Evolutionary conservation across 2,888 invertebrate genomes (phyloP), one percentile per base, ranked within the genome.

Genomic region (Catotricha subobsoleta): DNA sequence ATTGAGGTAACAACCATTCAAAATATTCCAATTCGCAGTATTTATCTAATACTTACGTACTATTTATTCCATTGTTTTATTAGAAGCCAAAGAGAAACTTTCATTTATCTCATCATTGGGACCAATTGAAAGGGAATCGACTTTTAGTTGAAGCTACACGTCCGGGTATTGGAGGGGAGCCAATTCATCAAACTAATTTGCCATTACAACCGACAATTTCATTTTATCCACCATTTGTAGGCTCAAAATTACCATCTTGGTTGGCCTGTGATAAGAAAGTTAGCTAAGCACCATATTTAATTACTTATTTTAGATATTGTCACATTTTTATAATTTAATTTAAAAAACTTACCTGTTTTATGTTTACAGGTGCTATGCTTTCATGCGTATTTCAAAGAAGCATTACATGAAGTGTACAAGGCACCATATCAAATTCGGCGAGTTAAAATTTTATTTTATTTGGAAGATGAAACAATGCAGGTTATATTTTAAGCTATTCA

Each of bases 391-490:
- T 63, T 63, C 43, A 59, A 61, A 47, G 60, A 64, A 43, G 3
- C 13, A n/a, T 4, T 19, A 19, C 33, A 25, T 64, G 70, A 37
- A 64, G 67, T 2, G 13, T 13, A 29, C 29, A 30, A 30, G 15
- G 72, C 76, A 3, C 68, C 76, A 23, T 78, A 71, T 51, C 69
- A 80, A 51, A 65, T 90, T 42, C 73, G 88, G 18, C 74, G 76
- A 51, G 86, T 88, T 3, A 80, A 80, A 49, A 81, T 92, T 42
- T 80, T 75, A 48, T 91, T 82, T 55, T 91, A 77, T 52, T 67
- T 92, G 33, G 91, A 92, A 64, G 91, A 94, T 60, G 90, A 87
- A 13, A 88, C 91, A 2, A 77, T 92, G 49, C 86, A 88, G 65
- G 80, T 92, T 3, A 59, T 70, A 41, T 15, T 13, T 12, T 12